Conservation (phyloP, 1,140 invertebrate genomes). For the Hesperophylax magnus region DNA sequence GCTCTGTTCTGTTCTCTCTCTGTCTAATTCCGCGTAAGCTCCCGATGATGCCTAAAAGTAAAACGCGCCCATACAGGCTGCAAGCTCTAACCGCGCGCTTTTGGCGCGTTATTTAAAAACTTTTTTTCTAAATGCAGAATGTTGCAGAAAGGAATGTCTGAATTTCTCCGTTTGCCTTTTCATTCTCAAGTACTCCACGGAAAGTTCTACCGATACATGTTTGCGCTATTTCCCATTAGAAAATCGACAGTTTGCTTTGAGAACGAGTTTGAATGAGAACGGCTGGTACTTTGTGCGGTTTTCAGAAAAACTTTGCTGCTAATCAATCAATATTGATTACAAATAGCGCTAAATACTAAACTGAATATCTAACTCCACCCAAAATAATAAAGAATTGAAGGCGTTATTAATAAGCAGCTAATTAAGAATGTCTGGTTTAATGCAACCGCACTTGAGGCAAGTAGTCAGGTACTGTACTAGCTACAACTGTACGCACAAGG, state of each 20-base stretch:
- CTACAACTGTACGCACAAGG: neutral
- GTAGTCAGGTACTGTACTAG: no score
- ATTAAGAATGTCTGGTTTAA: no score
- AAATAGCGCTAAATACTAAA: neutral
- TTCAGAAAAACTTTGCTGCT: neutral
- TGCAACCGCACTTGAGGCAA: no score
- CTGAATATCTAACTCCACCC: no score
- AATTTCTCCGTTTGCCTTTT: slow-evolving; percentile 38
- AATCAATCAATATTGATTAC: neutral
- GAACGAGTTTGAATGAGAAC: slow-evolving; percentile 3
- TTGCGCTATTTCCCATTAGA: neutral
- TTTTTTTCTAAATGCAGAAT: slow-evolving; percentile 8
- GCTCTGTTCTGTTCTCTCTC: neutral
- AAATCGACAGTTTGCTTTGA: slow-evolving; percentile 35
- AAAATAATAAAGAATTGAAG: no score
- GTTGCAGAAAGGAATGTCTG: slow-evolving; percentile 13
- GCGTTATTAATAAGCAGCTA: no score
- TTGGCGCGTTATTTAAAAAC: neutral
- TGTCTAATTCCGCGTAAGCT: neutral
- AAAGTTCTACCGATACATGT: slow-evolving; percentile 2
- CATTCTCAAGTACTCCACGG: slow-evolving; percentile 7
- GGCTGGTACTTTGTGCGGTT: slow-evolving; percentile 2
- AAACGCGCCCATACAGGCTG: neutral
- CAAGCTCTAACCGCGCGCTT: slow-evolving; percentile 4
- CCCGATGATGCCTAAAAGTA: neutral